Evolutionary conservation across 2,113 vertebrate genomes (phyloP).

Genomic region (Merops nubicus): DNA sequence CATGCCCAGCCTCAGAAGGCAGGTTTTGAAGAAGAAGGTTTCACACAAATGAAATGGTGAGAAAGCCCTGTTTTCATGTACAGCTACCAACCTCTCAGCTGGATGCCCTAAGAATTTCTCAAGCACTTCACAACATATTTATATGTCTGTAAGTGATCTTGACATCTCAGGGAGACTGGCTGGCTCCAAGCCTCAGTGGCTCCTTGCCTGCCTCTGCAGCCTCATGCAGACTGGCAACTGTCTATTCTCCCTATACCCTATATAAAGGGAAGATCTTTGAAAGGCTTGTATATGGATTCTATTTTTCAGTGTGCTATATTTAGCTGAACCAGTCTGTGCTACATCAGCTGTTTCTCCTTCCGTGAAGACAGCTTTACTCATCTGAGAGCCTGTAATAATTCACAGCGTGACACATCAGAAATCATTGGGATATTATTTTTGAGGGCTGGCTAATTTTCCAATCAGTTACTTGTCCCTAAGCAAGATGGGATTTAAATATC

Average conservation of each 20-base stretch:
- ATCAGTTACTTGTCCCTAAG: background rate
- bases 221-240: background rate
- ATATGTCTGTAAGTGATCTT: background rate
- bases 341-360: background rate
- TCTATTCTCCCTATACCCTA: background rate
- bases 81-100: background rate
- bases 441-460: background rate
- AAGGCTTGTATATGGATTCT: background rate
- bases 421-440: background rate
- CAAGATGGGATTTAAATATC: background rate
- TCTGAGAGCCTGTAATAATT: background rate
- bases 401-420: background rate
- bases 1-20: background rate
- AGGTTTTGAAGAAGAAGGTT: background rate
- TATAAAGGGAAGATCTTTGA: background rate
- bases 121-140: background rate
- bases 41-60: rapidly evolving
- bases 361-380: background rate
- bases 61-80: background rate
- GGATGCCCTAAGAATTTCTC: background rate
- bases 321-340: background rate
- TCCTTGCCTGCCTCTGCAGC: background rate
- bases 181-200: background rate
- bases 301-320: background rate
- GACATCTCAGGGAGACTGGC: background rate